Percentiles rank a stretch among this genome's conserved stretches.
Evolutionary conservation across 2,888 invertebrate genomes (phyloP).

Genomic region (Conomelus anceps): DNA sequence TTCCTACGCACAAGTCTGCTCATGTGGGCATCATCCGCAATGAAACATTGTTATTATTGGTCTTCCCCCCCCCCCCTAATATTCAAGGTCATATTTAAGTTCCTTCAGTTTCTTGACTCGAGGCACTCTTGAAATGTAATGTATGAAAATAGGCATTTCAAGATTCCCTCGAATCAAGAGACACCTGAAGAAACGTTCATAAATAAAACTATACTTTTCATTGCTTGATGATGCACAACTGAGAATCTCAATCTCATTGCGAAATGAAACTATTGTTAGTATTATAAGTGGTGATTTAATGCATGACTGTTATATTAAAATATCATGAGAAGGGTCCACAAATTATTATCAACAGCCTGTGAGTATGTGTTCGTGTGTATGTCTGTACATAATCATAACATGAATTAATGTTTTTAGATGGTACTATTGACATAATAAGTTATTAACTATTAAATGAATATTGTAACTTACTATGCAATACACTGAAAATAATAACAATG

Average conservation of each 20-base stretch:
- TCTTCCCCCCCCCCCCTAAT: too few species aligned
- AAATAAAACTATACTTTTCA: too few species aligned
- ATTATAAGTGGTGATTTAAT: not conserved
- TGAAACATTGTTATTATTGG: too few species aligned
- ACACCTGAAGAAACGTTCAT: too few species aligned
- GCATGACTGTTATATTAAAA: not conserved
- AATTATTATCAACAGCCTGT: not conserved
- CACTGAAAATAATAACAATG: not conserved
- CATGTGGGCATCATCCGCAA: too few species aligned
- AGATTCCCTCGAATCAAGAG: too few species aligned
- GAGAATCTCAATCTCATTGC: not conserved
- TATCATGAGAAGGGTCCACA: not conserved
- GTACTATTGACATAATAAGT: not conserved
- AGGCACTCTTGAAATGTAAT: too few species aligned
- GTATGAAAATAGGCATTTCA: too few species aligned
- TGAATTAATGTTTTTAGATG: not conserved
- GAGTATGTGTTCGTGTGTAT: not conserved
- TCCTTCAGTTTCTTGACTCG: not conserved
- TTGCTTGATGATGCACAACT: not conserved
- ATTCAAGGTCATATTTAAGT: not conserved
- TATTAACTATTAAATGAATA: not conserved
- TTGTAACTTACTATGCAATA: not conserved
- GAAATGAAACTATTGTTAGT: not conserved
- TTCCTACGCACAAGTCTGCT: too few species aligned
- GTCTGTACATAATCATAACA: not conserved